These are phyloP conservation scores for Drosophila siamana DNA, from an alignment of 2,888 invertebrate species.

Conservation along the genomic window DNA sequence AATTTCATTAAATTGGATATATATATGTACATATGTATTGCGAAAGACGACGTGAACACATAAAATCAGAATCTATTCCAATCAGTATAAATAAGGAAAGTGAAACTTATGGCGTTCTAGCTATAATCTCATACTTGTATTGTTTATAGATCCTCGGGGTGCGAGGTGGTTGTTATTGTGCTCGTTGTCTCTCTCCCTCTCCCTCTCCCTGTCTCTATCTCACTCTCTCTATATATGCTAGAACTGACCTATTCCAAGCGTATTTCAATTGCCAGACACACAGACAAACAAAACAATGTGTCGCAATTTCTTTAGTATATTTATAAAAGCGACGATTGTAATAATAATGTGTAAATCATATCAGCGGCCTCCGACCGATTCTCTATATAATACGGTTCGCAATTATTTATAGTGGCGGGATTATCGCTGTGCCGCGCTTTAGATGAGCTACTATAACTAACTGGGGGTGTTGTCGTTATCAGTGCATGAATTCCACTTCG, in stretches of 20 bases:
- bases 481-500: background rate
- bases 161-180: conserved; percentile 10
- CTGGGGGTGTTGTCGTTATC: background rate
- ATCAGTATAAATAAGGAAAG: conserved; percentile 12
- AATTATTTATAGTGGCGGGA: background rate
- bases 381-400: background rate
- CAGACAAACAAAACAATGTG: background rate
- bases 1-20: conserved; percentile 22
- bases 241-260: conserved; percentile 74
- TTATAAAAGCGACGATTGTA: conserved; percentile 32
- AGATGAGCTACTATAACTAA: background rate
- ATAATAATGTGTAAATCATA: conserved; percentile 36
- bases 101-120: conserved; percentile 13
- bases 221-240: no score
- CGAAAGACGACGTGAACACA: background rate
- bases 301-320: conserved; percentile 16
- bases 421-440: background rate
- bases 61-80: conserved; percentile 7
- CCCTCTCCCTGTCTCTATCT: no score
- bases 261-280: conserved; percentile 58
- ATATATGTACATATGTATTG: background rate
- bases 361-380: background rate
- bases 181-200: background rate
- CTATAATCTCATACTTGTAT: conserved; percentile 37
- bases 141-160: conserved; percentile 45